Evolutionary conservation across 2,113 vertebrate species (phyloP).

Genomic region (Podilymbus podiceps): DNA sequence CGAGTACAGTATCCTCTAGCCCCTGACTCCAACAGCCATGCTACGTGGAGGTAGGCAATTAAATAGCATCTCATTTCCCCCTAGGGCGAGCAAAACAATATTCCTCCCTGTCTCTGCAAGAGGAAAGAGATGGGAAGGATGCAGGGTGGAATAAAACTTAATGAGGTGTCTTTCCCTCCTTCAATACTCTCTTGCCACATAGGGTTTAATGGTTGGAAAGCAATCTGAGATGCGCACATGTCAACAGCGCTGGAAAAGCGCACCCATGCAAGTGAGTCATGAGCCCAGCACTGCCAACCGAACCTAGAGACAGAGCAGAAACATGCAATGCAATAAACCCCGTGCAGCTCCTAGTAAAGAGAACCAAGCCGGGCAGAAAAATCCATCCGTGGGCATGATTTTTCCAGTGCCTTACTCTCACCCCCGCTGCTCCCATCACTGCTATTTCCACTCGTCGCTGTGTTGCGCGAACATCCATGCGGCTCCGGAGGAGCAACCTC

Average conservation of each 20-base stretch:
- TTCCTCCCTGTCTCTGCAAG: background rate
- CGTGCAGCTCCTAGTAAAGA: background rate
- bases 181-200: background rate
- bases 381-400: background rate
- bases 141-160: background rate
- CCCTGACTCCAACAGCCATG: background rate
- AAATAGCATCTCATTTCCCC: background rate
- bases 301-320: background rate
- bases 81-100: background rate
- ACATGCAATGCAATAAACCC: background rate
- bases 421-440: background rate
- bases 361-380: background rate
- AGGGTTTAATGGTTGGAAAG: background rate
- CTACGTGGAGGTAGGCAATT: background rate
- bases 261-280: background rate
- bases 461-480: background rate
- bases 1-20: background rate
- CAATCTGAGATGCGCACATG: background rate
- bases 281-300: background rate
- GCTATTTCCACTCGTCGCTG: background rate
- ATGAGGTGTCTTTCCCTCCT: background rate
- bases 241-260: background rate
- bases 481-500: background rate
- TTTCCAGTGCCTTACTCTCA: background rate
- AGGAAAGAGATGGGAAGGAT: background rate